Percentiles rank a stretch among this genome's conserved stretches.
These are phyloP conservation scores for Uria lomvia DNA, from an alignment of 2,113 vertebrate genomes.

Conservation along the genomic window DNA sequence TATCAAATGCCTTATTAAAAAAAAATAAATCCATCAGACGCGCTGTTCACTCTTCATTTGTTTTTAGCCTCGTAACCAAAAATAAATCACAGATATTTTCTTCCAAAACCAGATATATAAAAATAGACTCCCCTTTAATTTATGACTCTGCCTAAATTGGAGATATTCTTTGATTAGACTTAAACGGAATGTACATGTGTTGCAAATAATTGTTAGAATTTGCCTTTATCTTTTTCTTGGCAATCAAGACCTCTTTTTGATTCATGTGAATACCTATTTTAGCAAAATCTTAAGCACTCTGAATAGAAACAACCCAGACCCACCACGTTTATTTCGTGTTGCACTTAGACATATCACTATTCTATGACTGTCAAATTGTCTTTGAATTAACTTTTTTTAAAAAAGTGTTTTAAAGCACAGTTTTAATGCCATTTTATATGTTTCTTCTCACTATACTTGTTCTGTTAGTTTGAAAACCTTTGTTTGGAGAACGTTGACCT, in stretches of 20 bases:
- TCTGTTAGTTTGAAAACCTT: background rate
- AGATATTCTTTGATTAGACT: background rate
- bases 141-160: background rate
- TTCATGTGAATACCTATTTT: background rate
- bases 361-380: background rate
- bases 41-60: background rate
- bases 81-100: background rate
- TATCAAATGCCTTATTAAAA: background rate
- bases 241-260: background rate
- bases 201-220: background rate
- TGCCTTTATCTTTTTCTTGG: background rate
- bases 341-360: background rate
- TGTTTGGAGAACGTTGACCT: background rate
- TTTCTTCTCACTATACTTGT: background rate
- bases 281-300: background rate
- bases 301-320: background rate
- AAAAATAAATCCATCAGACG: background rate
- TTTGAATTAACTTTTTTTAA: background rate
- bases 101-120: background rate
- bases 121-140: background rate
- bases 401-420: background rate
- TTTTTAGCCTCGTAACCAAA: background rate
- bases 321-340: background rate
- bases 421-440: background rate
- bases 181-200: background rate